Base-by-base conservation (phyloP, 1,140 invertebrate species). In the Hylyphantes graminicola region DNA sequence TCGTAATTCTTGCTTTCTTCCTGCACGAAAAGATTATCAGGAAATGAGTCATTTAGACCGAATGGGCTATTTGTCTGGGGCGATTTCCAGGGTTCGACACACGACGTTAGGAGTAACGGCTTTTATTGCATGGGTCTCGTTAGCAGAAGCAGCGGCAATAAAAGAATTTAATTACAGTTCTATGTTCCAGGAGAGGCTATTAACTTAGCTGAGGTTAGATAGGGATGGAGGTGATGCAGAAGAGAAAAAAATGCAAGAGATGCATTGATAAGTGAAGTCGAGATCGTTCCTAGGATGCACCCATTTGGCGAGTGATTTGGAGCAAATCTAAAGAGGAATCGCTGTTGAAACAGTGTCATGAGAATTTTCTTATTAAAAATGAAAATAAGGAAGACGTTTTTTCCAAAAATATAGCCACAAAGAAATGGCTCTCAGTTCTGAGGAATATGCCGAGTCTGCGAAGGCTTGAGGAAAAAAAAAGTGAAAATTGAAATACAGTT, bases 31-130 rank as follows among this genome's bases (percentile, higher is more conserved):
- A 74, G 80, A 83, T 83, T 83, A 68, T 50, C 80, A 83, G 80
- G 80, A 83, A 83, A 83, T 83, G 80, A 83, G 80, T 83, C 80
- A 83, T 83, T 83, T 83, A 83, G 80, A 59, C 17, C 17, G 70
- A 83, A 83, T 83, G 80, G 80, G 80, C 80, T 83, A 83, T 83
- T 83, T 83, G 80, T 83, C 67, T 83, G 80, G 61, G 68, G 70
- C 68, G 35, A 81, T 81, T 81, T 73, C 79, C 61, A 35, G 53
- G 67, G 67, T 74, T 65, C 80, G 72, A 83, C 78, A 81, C 78
- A 72, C 67, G 78, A 72, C 80, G 75, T 83, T 75, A 83, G 80
- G 53, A 74, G 70, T 61, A 67, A 48, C 70, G 35, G 64, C 80
- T 83, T 83, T 83, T 83, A 83, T 72, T 83, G 80, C 80, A 50